Evolutionary conservation across 2,888 invertebrate species (phyloP).

Genomic region (Piscicola geometra): DNA sequence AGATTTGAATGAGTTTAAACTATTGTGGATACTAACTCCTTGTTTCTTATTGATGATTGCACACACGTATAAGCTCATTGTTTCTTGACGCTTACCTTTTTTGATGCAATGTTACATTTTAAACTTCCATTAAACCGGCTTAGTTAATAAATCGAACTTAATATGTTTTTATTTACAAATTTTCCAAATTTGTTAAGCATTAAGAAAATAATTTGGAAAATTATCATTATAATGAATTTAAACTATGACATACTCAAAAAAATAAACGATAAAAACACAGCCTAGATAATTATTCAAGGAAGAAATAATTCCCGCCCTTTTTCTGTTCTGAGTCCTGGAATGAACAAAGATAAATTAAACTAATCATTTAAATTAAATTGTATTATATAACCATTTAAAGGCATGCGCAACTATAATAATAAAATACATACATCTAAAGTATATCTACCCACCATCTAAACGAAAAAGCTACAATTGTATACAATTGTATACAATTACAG

Average conservation of each 20-base stretch:
- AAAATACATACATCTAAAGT: too few relatives aligned
- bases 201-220: not conserved
- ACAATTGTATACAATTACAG: slow-evolving; percentile 27
- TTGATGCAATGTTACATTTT: too few relatives aligned
- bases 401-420: too few relatives aligned
- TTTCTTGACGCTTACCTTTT: too few relatives aligned
- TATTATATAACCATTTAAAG: too few relatives aligned
- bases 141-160: not conserved
- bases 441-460: too few relatives aligned
- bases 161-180: not conserved
- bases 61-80: too few relatives aligned
- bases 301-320: slow-evolving; percentile 93
- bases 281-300: slow-evolving; percentile 76
- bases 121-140: not conserved
- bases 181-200: slow-evolving; percentile 4
- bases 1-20: too few relatives aligned
- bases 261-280: not conserved
- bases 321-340: slow-evolving; percentile 90
- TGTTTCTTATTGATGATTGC: too few relatives aligned
- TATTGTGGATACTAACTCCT: too few relatives aligned
- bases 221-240: not conserved
- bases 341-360: slow-evolving; percentile 13
- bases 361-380: not conserved
- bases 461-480: not conserved
- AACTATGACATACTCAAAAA: not conserved